phyloP scores from a whole-genome alignment of 2,888 invertebrate species.

The Oscheius sp. region DNA sequence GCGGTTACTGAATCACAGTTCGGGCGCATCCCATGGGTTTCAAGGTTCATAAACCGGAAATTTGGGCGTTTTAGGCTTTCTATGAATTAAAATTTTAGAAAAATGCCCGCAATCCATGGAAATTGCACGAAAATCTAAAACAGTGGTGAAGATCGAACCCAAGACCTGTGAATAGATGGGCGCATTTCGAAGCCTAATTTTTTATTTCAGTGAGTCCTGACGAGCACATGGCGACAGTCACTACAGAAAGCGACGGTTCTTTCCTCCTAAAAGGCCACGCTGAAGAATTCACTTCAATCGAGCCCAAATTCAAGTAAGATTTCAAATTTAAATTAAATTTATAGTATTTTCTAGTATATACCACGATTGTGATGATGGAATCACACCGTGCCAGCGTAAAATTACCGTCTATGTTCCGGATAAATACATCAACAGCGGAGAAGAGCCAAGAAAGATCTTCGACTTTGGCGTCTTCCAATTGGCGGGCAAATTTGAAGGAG shows the following conservation, averaged over 20 bases:
- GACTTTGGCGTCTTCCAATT: slow-evolving; percentile 39
- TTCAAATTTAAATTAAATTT: no score
- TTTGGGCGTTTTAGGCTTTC: no score
- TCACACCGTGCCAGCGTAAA: slow-evolving; percentile 39
- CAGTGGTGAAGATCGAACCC: no score
- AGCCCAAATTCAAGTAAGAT: slow-evolving; percentile 41
- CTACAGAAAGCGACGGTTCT: slow-evolving; percentile 44
- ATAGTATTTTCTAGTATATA: slow-evolving; percentile 30
- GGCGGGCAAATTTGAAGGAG: slow-evolving; percentile 38
- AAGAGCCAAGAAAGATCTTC: slow-evolving; percentile 35
- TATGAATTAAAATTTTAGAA: no score
- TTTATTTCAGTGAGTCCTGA: slow-evolving; percentile 43
- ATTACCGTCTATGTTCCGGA: slow-evolving; percentile 41
- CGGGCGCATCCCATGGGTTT: no score
- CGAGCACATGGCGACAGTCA: slow-evolving; percentile 52
- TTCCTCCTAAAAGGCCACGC: slow-evolving; percentile 51
- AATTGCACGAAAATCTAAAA: no score
- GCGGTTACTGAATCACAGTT: no score
- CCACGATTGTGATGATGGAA: slow-evolving; percentile 39
- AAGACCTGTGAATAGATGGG: no score
- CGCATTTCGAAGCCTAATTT: no score
- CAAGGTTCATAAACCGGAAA: no score
- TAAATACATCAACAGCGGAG: slow-evolving; percentile 39
- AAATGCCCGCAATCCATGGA: no score
- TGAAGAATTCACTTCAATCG: slow-evolving; percentile 56